A percentile compares a stretch with the other conserved stretches of the same genome.
Conservation (phyloP, 1,140 invertebrate species). For the Cotesia chilonis region DNA sequence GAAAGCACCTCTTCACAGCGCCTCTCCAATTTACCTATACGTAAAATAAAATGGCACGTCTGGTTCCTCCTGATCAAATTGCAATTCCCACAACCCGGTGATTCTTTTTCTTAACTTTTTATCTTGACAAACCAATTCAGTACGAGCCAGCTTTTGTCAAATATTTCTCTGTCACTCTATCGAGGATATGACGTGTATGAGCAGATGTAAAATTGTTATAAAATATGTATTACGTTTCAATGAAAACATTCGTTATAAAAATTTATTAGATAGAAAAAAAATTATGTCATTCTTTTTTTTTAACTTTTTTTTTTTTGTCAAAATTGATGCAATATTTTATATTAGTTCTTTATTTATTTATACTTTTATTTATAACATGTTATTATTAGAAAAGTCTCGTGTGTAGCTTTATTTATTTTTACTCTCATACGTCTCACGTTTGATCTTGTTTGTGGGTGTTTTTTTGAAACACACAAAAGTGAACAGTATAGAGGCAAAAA, state of each 20-base stretch:
- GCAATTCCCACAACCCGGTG: conserved; percentile 32
- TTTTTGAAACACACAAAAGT: background rate
- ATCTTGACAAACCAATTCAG: conserved; percentile 33
- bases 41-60: conserved; percentile 34
- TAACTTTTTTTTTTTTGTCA: no score
- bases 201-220: no score
- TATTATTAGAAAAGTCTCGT: no score
- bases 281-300: no score
- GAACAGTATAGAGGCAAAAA: background rate
- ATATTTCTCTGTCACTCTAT: conserved; percentile 4
- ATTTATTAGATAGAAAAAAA: no score
- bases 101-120: conserved; percentile 24
- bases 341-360: no score
- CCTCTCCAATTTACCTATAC: conserved; percentile 43
- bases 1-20: background rate
- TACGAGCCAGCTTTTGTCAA: background rate
- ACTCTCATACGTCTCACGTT: background rate
- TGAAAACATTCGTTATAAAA: no score
- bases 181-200: background rate
- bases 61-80: conserved; percentile 39
- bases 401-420: no score
- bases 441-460: conserved; percentile 3
- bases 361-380: no score
- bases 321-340: no score
- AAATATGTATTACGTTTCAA: no score